Conservation (phyloP, 2,113 vertebrate genomes). For the Notarius quadriscutis region DNA sequence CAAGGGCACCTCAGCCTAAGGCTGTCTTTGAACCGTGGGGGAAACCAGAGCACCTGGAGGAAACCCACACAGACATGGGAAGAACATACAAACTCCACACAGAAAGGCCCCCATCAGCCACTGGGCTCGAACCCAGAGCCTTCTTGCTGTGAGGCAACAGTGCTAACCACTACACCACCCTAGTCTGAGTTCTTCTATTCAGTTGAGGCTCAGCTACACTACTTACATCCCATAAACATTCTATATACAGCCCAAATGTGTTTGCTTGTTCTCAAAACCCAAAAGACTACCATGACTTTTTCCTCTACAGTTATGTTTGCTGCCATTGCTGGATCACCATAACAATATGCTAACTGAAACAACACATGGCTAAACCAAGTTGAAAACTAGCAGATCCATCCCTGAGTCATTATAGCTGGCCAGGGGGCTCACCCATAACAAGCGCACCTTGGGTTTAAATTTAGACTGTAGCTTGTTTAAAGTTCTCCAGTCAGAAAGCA, state of each 20-base stretch:
- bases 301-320: not conserved
- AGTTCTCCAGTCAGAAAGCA: slow-evolving; percentile 2
- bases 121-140: no score
- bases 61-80: no score
- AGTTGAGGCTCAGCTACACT: not conserved
- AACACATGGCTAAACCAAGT: slow-evolving; percentile 29
- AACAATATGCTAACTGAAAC: slow-evolving; percentile 37
- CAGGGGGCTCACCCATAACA: not conserved
- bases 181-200: not conserved
- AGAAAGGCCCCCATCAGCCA: no score
- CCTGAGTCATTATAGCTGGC: slow-evolving; percentile 2
- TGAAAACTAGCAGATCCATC: slow-evolving; percentile 27
- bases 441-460: slow-evolving; percentile 21
- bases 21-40: no score
- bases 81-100: no score
- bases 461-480: slow-evolving; percentile 29
- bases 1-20: no score
- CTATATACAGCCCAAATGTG: not conserved
- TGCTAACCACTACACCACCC: no score
- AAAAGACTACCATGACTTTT: slow-evolving; percentile 8
- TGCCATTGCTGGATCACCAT: slow-evolving; percentile 6
- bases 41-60: no score
- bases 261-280: slow-evolving; percentile 13
- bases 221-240: not conserved
- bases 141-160: no score